Evolutionary conservation across 2,113 vertebrate species (phyloP), one percentile per base, ranked within the genome.

Genomic region (Gopherus flavomarginatus): DNA sequence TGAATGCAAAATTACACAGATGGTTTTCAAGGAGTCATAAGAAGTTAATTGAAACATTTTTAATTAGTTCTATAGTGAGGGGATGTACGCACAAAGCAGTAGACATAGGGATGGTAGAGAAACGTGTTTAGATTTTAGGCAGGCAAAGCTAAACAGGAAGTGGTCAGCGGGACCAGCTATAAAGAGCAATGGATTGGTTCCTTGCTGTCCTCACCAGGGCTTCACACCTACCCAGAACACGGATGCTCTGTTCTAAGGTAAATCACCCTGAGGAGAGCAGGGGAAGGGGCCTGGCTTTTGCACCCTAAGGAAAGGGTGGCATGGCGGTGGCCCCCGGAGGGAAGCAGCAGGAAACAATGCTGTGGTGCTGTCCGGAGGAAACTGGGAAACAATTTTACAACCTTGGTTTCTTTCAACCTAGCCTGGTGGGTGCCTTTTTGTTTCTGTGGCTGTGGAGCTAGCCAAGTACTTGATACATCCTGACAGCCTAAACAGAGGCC

Each of bases 1-100:
- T 79, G 54, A 85, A 83, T 87, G 93, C 92, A 94, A 31, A 97
- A 97, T 94, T 81, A 95, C 94, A 83, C 94, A 95, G 90, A 95
- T 95, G 88, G 89, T 91, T 96, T 97, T 97, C 89, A 86, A 96
- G 95, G 95, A 97, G 95, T 96, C 42, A 1, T 98, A 97, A 97
- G 97, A 97, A 96, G 82, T 83, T 97, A 97, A 97, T 98, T 93
- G 91, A 94, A 98, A 96, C 1, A 1, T 79, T 27, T 88, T 90
- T 92, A 57, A 72, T 90, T 95, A 44, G 82, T 75, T 44, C 13
- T 91, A 62, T 83, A 29, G 52, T 65, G 83, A 78, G 77, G 82
- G 42, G 47, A 1, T 14, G 44, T 81, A 80, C 54, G 59, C 52
- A 50, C 38, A 11, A 26, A 80, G 47, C 11, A 11, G 42, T 44